Conservation (phyloP, 2,113 vertebrate genomes). For the Oncorhynchus nerka region DNA sequence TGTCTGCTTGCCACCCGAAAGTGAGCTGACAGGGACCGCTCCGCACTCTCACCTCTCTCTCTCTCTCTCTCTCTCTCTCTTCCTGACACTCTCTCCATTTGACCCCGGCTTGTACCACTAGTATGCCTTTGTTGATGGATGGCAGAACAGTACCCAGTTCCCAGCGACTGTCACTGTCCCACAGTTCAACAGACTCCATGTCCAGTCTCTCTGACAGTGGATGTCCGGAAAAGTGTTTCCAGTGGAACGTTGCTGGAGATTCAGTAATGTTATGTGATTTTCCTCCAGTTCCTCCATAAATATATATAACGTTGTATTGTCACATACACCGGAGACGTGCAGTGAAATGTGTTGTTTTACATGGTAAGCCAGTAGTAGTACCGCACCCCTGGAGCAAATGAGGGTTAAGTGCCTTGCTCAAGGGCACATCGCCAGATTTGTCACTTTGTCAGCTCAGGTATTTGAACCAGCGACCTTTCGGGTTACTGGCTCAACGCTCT, state of each 20-base stretch:
- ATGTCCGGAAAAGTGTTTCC: background rate
- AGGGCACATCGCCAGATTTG: too few species aligned
- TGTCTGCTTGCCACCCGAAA: background rate
- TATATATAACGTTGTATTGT: too few species aligned
- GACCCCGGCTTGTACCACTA: background rate
- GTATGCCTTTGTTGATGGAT: background rate
- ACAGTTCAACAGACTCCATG: background rate
- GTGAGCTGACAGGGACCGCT: background rate
- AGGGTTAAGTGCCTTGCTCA: too few species aligned
- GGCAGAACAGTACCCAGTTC: background rate
- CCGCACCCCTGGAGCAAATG: too few species aligned
- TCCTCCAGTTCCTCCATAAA: background rate
- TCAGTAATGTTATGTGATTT: background rate
- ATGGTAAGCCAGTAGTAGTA: too few species aligned
- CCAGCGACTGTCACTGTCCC: background rate
- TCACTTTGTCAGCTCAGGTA: too few species aligned
- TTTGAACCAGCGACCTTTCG: too few species aligned
- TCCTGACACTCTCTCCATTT: background rate
- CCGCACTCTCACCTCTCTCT: background rate
- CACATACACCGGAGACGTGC: too few species aligned
- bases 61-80: background rate
- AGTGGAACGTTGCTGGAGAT: background rate
- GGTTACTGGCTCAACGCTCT: too few species aligned
- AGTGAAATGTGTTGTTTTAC: too few species aligned
- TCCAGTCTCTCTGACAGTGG: background rate